Evolutionary conservation across 2,113 vertebrate genomes (phyloP).

Genomic region (Nesoenas mayeri): DNA sequence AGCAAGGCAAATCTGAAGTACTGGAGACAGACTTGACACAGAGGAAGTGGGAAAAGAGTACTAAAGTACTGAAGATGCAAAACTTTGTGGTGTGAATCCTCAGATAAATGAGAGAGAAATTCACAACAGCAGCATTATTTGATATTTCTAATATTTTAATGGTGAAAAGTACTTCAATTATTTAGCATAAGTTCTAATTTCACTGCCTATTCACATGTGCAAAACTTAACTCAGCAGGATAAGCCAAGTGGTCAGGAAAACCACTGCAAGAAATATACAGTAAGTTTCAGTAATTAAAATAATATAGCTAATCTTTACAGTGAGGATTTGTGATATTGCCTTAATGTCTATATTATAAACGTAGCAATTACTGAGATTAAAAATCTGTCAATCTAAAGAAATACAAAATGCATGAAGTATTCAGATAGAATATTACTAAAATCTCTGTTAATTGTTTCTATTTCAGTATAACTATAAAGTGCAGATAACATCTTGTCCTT

Average conservation of each 20-base stretch:
- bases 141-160: neutral
- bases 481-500: neutral
- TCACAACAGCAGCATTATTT: neutral
- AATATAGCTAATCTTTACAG: neutral
- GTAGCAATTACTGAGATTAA: neutral
- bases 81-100: neutral
- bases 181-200: neutral
- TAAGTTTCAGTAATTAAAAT: neutral
- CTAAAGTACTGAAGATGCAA: neutral
- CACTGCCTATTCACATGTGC: neutral
- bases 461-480: neutral
- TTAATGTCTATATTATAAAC: neutral
- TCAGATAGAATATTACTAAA: neutral
- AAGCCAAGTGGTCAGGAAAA: neutral
- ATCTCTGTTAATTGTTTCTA: neutral
- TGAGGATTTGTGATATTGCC: neutral
- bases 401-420: neutral
- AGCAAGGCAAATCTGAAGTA: neutral
- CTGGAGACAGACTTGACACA: neutral
- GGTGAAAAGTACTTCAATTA: neutral
- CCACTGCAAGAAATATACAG: neutral
- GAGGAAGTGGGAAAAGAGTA: neutral
- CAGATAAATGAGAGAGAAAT: neutral
- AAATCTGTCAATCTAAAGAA: neutral
- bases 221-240: neutral